These are phyloP conservation scores for Brachionus calyciflorus DNA, from an alignment of 1,140 invertebrate species.

Conservation along the genomic window DNA sequence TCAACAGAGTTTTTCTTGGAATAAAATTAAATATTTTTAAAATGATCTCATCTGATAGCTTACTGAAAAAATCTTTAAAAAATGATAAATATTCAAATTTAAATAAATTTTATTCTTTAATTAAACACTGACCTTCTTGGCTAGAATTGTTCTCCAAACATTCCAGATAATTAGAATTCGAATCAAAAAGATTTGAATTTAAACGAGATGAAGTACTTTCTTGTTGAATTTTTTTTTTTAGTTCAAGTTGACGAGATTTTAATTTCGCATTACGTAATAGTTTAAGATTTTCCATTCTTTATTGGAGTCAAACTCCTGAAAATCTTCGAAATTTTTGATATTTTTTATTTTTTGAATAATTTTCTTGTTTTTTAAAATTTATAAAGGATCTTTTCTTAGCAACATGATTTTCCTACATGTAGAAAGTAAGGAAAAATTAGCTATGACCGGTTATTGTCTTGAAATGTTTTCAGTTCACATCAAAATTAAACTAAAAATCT, in stretches of 20 bases:
- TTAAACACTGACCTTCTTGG: neutral
- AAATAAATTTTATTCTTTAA: neutral
- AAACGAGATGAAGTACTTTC: neutral
- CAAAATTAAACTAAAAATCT: no score
- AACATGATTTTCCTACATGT: no score
- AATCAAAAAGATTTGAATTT: constrained; percentile 7
- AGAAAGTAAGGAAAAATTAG: no score
- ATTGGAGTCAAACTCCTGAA: no score
- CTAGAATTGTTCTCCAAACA: neutral
- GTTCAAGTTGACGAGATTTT: constrained; percentile 19
- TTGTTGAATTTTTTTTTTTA: constrained; percentile 5
- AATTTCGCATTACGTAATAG: neutral
- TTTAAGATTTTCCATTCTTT: constrained; percentile 35
- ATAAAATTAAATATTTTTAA: constrained; percentile 77
- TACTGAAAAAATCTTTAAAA: constrained; percentile 55
- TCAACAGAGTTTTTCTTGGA: constrained; percentile 71
- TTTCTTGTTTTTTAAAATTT: no score
- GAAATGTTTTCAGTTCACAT: no score
- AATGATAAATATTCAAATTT: constrained; percentile 9
- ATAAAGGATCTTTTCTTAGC: no score
- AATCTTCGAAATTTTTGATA: neutral
- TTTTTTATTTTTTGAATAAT: neutral
- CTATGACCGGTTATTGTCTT: no score
- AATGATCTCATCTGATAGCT: constrained; percentile 76
- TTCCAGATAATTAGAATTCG: neutral